phyloP scores from a whole-genome alignment of 2,113 vertebrate genomes.

The Eupsittula cactorum region DNA sequence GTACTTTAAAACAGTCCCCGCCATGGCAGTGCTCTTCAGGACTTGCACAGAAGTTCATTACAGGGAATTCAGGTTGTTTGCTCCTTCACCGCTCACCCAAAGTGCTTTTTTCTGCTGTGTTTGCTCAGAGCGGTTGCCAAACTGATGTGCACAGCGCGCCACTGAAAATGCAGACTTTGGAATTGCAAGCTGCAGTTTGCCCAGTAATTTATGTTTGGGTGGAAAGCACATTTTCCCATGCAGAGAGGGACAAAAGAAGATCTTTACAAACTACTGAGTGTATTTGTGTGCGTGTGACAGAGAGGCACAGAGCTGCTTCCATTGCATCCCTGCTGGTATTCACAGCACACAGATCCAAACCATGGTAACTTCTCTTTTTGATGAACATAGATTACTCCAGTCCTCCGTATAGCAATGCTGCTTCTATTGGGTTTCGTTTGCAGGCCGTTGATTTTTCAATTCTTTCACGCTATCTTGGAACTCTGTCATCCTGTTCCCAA shows the following conservation, averaged over 20 bases:
- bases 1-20: background rate
- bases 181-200: slow-evolving; percentile 17
- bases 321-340: background rate
- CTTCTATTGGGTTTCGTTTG: background rate
- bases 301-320: background rate
- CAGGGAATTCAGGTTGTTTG: slow-evolving; percentile 23
- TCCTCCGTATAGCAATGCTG: background rate
- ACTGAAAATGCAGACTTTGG: slow-evolving; percentile 29
- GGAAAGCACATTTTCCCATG: slow-evolving; percentile 61
- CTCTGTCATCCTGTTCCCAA: background rate
- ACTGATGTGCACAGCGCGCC: background rate
- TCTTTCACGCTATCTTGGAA: background rate
- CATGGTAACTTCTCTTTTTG: background rate
- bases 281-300: background rate
- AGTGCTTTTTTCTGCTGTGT: background rate
- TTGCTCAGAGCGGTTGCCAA: slow-evolving; percentile 52
- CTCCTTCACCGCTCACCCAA: background rate
- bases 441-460: background rate
- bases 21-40: background rate
- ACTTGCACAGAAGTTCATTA: background rate
- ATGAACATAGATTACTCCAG: background rate
- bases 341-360: background rate
- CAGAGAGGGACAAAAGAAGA: slow-evolving; percentile 48
- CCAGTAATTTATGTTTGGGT: slow-evolving; percentile 40
- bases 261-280: slow-evolving; percentile 11